Evolutionary conservation across 2,797 vertebrate genomes (phyloP).

Genomic region (Anas acuta): DNA sequence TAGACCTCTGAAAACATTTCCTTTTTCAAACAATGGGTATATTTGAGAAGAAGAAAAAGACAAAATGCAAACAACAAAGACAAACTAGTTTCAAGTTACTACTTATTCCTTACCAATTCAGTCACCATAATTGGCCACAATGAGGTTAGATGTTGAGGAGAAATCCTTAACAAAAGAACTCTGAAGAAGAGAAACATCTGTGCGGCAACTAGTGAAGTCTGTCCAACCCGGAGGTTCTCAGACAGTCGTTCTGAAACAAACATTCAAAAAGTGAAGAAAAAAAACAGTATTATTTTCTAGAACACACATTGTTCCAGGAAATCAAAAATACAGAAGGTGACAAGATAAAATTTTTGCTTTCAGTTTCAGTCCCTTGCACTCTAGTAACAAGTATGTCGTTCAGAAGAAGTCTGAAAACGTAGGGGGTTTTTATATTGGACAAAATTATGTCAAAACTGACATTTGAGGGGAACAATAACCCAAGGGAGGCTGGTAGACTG

Average conservation of each 20-base stretch:
- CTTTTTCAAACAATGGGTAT: not conserved
- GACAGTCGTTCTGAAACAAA: constrained; percentile 89
- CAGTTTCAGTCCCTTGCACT: not conserved
- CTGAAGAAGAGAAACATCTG: constrained; percentile 99
- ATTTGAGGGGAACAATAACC: not conserved
- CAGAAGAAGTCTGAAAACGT: not conserved
- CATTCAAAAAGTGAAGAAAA: not conserved
- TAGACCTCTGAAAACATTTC: not conserved
- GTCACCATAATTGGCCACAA: constrained; percentile 99
- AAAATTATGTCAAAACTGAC: not conserved
- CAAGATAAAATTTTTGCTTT: not conserved
- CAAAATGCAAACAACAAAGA: not conserved
- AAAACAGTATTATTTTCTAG: not conserved
- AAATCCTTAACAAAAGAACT: constrained; percentile 93
- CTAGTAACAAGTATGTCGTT: not conserved
- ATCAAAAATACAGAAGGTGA: not conserved
- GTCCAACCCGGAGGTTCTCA: constrained; percentile 90
- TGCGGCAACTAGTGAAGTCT: constrained; percentile 85
- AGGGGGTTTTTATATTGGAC: not conserved
- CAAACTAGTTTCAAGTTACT: not conserved
- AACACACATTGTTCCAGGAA: not conserved
- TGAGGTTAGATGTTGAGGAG: constrained; percentile 93
- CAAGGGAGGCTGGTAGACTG: not conserved
- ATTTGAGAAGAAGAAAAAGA: not conserved
- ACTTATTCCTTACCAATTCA: constrained; percentile 85